Evolutionary conservation across 2,888 invertebrate species (phyloP), one percentile per base, ranked within the genome.

Genomic region (Caenorhabditis sp.): DNA sequence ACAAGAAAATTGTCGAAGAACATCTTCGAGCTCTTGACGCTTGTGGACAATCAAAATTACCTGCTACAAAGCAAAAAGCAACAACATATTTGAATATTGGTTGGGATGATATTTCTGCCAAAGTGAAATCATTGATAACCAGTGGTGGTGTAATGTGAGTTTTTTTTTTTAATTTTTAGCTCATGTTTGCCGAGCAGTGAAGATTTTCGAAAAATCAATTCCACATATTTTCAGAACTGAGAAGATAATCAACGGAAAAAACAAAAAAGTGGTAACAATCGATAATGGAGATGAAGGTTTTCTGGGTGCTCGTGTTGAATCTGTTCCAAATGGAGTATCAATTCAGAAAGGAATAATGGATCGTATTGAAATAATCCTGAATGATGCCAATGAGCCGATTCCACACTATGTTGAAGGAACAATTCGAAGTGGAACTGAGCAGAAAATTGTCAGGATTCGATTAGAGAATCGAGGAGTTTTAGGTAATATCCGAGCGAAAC

Each of bases 271-370:
- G 4, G 54, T 74, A 1, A 69, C 66, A 0, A 54, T 74, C 43
- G 69, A 69, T 26, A 74, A 63, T 58, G 69, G 69, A 12, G 69
- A 74, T 50, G 74, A 74, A 43, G 74, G 74, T n/a, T 69, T 74
- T 27, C 21, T 66, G 57, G 74, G 74, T 14, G 74, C 74, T 1
- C 69, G 62, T 51, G 66, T 74, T 23, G 66, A 69, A 53, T 66
- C 74, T 0, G 55, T 66, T 26, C 74, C 74, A 1, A 74, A 74
- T 66, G 74, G 74, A 12, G 69, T 74, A 31, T 51, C 74, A 17
- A 74, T 74, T 14, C 51, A 61, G 12, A 69, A 66, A 58, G 74
- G 74, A 31, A 63, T 74, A 4, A 69, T 74, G 24, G 74, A 74
- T 50, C 58, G 49, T 31, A 65, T 74, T 24, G 69, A 74, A 49